Base-by-base conservation (phyloP, 2,113 vertebrate genomes). In the Pachypanchax playfairii region DNA sequence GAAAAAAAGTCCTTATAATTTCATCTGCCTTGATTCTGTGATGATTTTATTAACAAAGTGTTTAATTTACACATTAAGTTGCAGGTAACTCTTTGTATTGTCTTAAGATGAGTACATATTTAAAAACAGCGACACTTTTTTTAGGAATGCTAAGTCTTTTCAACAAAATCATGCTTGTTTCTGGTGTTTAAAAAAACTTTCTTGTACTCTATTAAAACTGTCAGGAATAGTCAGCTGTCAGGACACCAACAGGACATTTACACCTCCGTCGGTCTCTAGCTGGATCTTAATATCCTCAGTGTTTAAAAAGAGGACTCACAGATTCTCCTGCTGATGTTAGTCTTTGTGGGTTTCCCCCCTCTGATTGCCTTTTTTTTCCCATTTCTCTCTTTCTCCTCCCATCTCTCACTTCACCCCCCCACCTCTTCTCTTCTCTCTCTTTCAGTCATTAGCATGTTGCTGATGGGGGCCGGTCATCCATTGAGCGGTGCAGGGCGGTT, bases 371-470 rank as follows among this genome's bases (percentile, higher is more conserved):
- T 47, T 56, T 54, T 60, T 12, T 28, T 4, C 60, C 24, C 55
- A n/a, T 31, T 39, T 33, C 43, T 43, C 17, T 54, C 18, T 47
- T 14, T 21, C 17, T 18, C 48, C 38, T 65, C 28, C 43, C 58
- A 53, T 8, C 21, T 53, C 41, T 41, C 22, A 24, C 46, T 35
- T 15, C 26, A 24, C 62, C 44, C 21, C 28, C 6, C 31, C 15
- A 42, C 41, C 17, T 28, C 4, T 28, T 15, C 18, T 8, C 53
- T 52, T 63, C 62, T 48, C 62, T 67, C 73, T 85, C 69, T 61
- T 59, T 77, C 66, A 39, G 72, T 87, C 85, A 88, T 89, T 88
- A 90, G 82, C 86, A 87, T 89, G 87, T 86, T 86, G 86, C 87
- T 90, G 85, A 90, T 89, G 86, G 86, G 83, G 86, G 64, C 65